Evolutionary conservation across 2,797 vertebrate genomes (phyloP).

Genomic region (Microctenopoma steveboyesi): DNA sequence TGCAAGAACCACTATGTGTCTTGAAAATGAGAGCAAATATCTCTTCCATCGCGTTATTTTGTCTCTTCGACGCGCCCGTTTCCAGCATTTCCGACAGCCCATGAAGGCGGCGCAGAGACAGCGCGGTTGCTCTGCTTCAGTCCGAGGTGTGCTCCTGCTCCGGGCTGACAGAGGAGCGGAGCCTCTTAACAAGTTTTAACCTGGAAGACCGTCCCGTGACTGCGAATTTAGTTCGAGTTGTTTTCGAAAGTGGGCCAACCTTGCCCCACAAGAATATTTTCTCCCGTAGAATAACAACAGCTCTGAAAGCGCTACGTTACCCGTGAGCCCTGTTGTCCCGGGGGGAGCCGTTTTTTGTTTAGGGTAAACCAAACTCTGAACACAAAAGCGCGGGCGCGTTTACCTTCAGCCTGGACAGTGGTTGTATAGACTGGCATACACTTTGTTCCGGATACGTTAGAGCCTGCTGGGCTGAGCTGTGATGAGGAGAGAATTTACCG

Average conservation of each 20-base stretch:
- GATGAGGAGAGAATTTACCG: conserved; percentile 56
- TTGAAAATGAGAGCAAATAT: too few relatives aligned
- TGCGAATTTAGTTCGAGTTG: neutral
- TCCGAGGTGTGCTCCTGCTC: conserved; percentile 14
- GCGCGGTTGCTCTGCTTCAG: conserved; percentile 40
- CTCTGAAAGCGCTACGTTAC: conserved; percentile 32
- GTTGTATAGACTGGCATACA: neutral
- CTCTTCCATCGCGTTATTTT: neutral
- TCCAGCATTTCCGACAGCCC: conserved; percentile 11
- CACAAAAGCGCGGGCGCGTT: conserved; percentile 23
- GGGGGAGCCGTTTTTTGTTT: conserved; percentile 52
- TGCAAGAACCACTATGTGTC: neutral
- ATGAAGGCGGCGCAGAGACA: conserved; percentile 54
- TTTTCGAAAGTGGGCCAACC: neutral
- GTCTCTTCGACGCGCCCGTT: rapidly evolving
- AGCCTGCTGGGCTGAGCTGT: conserved; percentile 34
- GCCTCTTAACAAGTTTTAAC: conserved; percentile 34
- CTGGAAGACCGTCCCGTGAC: conserved; percentile 19
- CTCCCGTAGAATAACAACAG: neutral
- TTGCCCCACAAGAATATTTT: neutral
- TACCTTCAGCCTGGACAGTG: neutral
- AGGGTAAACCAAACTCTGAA: conserved; percentile 47
- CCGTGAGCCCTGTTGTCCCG: conserved; percentile 43
- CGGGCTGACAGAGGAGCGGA: neutral
- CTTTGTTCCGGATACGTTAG: conserved; percentile 28